Evolutionary conservation across 2,113 vertebrate genomes (phyloP).

Genomic region (Buteo buteo): DNA sequence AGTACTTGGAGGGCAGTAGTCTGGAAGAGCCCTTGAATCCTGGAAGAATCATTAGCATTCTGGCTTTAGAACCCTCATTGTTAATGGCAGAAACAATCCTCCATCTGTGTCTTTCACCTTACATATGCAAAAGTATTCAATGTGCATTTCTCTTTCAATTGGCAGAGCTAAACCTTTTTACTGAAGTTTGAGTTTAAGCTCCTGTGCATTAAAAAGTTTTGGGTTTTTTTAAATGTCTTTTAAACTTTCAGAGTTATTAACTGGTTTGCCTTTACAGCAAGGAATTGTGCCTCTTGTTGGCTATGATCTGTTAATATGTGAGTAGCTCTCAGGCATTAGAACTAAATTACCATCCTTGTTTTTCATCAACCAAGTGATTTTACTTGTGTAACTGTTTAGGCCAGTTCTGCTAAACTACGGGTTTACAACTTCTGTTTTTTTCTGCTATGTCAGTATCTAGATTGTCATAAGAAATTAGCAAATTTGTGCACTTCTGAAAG

Average conservation of each 20-base stretch:
- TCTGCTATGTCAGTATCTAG: background rate
- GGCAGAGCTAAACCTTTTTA: background rate
- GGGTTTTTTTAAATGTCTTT: rapidly evolving
- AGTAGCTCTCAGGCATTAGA: background rate
- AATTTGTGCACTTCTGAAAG: background rate
- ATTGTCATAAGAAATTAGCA: background rate
- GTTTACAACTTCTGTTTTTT: background rate
- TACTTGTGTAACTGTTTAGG: background rate
- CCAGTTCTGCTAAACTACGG: background rate
- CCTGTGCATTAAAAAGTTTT: background rate
- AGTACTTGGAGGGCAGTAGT: background rate
- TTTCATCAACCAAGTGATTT: background rate
- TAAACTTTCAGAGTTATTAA: background rate
- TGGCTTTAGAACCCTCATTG: background rate
- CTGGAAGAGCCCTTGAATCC: background rate
- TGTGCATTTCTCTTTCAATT: background rate
- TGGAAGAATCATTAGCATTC: background rate
- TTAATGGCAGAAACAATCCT: background rate
- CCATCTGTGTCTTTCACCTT: background rate
- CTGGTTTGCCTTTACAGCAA: background rate
- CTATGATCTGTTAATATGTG: background rate
- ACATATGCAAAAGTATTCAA: background rate
- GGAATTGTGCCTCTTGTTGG: background rate
- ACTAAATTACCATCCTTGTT: background rate
- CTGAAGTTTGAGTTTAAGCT: background rate